Evolutionary conservation across 2,113 vertebrate species (phyloP).

Genomic region (Sakesphorus luctuosus): DNA sequence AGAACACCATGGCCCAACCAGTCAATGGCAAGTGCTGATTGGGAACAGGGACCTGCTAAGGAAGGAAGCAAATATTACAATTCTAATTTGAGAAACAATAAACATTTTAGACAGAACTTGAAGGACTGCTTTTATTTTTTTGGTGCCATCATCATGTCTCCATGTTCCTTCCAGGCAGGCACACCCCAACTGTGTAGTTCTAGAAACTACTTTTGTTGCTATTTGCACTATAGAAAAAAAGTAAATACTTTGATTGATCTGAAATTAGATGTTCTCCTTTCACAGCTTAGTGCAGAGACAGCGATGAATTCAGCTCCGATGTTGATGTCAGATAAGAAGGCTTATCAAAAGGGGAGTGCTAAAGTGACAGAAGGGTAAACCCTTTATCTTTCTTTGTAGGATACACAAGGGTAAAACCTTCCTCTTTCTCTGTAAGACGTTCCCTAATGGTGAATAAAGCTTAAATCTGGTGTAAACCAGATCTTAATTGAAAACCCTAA

Average conservation of each 20-base stretch:
- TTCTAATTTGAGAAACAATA: neutral
- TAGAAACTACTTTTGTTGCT: neutral
- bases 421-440: neutral
- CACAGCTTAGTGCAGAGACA: neutral
- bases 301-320: neutral
- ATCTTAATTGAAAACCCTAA: neutral
- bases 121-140: neutral
- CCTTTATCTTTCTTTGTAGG: neutral
- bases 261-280: neutral
- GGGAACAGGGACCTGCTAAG: neutral
- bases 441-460: neutral
- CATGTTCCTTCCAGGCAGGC: neutral
- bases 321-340: neutral
- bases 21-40: neutral
- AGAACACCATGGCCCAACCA: neutral
- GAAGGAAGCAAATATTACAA: neutral
- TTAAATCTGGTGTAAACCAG: slow-evolving; percentile 26
- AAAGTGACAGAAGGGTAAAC: neutral
- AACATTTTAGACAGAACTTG: neutral
- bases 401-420: neutral
- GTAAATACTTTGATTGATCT: neutral
- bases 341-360: neutral
- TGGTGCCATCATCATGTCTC: neutral
- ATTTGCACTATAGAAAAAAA: neutral
- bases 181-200: neutral